Percentiles rank a stretch among this genome's conserved stretches.
These are phyloP conservation scores for Heliconius hewitsoni DNA, from an alignment of 1,140 invertebrate species.

Conservation along the genomic window DNA sequence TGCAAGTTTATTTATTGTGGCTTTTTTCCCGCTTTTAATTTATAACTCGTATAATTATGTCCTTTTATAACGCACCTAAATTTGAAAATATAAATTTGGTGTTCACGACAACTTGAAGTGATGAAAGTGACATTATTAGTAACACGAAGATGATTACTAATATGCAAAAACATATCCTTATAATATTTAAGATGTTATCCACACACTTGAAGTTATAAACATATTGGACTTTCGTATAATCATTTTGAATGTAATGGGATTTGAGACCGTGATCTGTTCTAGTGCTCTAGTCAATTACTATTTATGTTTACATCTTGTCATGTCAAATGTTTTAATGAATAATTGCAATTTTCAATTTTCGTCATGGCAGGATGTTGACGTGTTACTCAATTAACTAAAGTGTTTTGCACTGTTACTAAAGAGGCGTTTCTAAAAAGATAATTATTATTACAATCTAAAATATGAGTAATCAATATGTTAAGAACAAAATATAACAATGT, in stretches of 20 bases:
- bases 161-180: not conserved
- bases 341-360: not conserved
- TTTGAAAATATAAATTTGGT: constrained; percentile 1
- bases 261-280: not conserved
- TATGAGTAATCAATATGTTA: not conserved
- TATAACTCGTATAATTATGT: not conserved
- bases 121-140: not conserved
- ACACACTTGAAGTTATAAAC: constrained; percentile 10
- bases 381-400: not conserved
- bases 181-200: not conserved
- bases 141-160: not conserved
- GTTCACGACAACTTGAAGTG: not conserved
- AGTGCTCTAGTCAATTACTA: constrained; percentile 6
- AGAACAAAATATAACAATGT: not conserved
- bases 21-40: not conserved
- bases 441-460: not conserved
- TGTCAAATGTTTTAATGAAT: not conserved
- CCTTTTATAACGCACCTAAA: not conserved
- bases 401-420: not conserved
- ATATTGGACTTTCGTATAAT: not conserved
- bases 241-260: not conserved
- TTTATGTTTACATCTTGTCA: not conserved
- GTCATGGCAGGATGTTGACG: not conserved
- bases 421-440: no score
- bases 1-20: constrained; percentile 2